These are phyloP conservation scores for Crotophaga sulcirostris DNA, from an alignment of 2,113 vertebrate species.

Conservation along the genomic window DNA sequence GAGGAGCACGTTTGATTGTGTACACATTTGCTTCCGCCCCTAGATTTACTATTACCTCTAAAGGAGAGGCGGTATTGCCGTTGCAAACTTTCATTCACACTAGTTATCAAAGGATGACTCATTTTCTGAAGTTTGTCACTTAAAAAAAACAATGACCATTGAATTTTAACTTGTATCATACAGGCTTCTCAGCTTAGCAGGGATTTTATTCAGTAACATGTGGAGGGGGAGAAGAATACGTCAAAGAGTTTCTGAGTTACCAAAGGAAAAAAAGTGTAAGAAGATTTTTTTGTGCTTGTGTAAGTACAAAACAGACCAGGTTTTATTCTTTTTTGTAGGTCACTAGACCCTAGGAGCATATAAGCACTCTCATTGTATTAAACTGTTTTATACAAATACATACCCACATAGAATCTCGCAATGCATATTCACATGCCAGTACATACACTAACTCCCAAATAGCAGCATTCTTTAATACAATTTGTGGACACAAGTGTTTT, in stretches of 20 bases:
- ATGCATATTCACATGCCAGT: neutral
- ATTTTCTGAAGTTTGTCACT: conserved; percentile 7
- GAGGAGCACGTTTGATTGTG: neutral
- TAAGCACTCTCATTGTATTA: neutral
- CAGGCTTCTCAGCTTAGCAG: neutral
- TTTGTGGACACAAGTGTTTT: neutral
- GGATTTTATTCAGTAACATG: neutral
- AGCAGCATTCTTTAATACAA: neutral
- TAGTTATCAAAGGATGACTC: neutral
- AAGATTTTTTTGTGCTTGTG: neutral
- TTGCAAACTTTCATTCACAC: conserved; percentile 18
- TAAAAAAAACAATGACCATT: conserved; percentile 11
- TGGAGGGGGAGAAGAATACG: neutral
- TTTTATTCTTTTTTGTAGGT: conserved; percentile 12
- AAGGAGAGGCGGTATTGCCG: neutral
- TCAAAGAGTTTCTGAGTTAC: neutral
- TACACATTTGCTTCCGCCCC: neutral
- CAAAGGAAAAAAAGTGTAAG: neutral
- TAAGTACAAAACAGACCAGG: neutral
- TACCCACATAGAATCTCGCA: neutral
- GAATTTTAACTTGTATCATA: neutral
- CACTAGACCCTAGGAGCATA: neutral
- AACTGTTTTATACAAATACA: neutral
- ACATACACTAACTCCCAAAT: neutral
- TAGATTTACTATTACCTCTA: neutral